Percentiles rank a stretch among this genome's conserved stretches.
phyloP scores from a whole-genome alignment of 2,888 invertebrate genomes.

The Trissolcus brochymenae region DNA sequence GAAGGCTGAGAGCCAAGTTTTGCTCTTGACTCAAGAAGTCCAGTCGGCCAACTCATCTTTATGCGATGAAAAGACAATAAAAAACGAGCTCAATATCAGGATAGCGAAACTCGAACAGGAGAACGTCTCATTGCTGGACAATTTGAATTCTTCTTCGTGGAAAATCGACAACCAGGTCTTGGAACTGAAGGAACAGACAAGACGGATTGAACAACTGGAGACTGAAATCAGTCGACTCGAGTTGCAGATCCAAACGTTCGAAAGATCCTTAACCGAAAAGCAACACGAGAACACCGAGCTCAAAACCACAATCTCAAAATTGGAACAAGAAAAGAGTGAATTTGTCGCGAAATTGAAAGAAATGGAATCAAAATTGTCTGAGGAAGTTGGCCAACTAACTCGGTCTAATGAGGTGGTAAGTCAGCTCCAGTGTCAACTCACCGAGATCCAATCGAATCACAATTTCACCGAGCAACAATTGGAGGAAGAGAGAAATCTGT shows the following conservation, averaged over 20 bases:
- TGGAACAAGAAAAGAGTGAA: slow-evolving; percentile 25
- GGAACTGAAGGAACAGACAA: slow-evolving; percentile 6
- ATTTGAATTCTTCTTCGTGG: slow-evolving; percentile 1
- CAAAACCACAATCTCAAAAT: slow-evolving; percentile 2
- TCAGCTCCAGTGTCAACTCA: slow-evolving; percentile 22
- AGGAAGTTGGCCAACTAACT: slow-evolving; percentile 10
- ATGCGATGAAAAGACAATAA: slow-evolving; percentile 8
- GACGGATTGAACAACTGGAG: slow-evolving; percentile 6
- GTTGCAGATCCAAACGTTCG: neutral
- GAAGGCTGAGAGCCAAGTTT: slow-evolving; percentile 19
- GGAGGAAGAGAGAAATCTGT: neutral
- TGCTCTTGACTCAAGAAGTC: slow-evolving; percentile 21
- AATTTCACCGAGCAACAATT: slow-evolving; percentile 9
- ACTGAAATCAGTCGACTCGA: neutral
- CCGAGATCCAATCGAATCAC: slow-evolving; percentile 23
- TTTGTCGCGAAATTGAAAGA: slow-evolving; percentile 6
- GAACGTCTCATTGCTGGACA: neutral
- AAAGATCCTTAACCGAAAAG: slow-evolving; percentile 17
- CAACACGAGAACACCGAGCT: neutral
- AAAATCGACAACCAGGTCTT: neutral
- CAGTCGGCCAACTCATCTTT: slow-evolving; percentile 12
- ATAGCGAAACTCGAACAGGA: slow-evolving; percentile 12
- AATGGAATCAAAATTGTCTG: slow-evolving; percentile 17
- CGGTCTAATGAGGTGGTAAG: slow-evolving; percentile 9
- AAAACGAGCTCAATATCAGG: slow-evolving; percentile 1